phyloP scores from a whole-genome alignment of 1,140 invertebrate genomes.

The Aradophagus sp. region DNA sequence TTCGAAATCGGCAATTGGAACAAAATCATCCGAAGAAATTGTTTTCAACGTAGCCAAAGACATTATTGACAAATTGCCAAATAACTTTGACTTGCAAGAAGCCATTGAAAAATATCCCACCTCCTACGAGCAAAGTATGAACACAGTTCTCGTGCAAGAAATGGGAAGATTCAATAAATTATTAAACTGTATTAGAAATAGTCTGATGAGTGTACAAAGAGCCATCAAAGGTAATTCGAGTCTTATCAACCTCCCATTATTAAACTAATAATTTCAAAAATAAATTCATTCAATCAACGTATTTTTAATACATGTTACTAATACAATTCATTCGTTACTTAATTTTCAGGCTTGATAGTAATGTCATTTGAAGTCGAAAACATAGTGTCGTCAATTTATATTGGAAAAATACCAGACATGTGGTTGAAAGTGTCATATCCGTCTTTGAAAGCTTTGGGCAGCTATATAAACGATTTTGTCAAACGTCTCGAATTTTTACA shows the following conservation, averaged over 20 bases:
- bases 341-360: slow-evolving; percentile 81
- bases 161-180: slow-evolving; percentile 93
- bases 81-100: slow-evolving; percentile 81
- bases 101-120: slow-evolving; percentile 86
- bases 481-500: slow-evolving; percentile 86
- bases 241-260: too few species aligned
- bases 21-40: slow-evolving; percentile 80
- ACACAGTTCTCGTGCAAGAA: slow-evolving; percentile 94
- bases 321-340: too few species aligned
- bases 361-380: slow-evolving; percentile 92
- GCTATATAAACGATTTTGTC: slow-evolving; percentile 92
- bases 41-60: slow-evolving; percentile 82
- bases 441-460: slow-evolving; percentile 92
- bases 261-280: too few species aligned
- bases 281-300: too few species aligned
- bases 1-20: slow-evolving; percentile 61
- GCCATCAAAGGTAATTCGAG: slow-evolving; percentile 88
- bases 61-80: slow-evolving; percentile 83
- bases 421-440: slow-evolving; percentile 94
- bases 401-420: slow-evolving; percentile 86
- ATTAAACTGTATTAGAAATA: slow-evolving; percentile 82
- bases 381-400: slow-evolving; percentile 87
- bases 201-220: slow-evolving; percentile 87
- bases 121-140: slow-evolving; percentile 90
- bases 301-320: background rate